phyloP scores from a whole-genome alignment of 2,888 invertebrate genomes.

The Acleris emargana region DNA sequence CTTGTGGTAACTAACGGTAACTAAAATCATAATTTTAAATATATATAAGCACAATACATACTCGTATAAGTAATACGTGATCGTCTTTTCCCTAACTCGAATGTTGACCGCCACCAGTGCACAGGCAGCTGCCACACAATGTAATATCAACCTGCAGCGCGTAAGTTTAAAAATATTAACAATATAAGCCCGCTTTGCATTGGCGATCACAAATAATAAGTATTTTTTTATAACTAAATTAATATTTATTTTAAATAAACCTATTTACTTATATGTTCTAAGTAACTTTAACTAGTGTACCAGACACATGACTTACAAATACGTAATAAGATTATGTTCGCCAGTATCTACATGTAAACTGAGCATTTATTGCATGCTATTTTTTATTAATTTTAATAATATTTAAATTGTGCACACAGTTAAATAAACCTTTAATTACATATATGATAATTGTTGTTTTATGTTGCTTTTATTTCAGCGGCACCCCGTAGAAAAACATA shows the following conservation, averaged over 20 bases:
- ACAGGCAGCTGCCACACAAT: too few relatives aligned
- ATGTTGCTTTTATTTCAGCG: background rate
- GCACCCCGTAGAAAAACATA: background rate
- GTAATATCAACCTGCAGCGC: too few relatives aligned
- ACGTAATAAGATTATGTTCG: constrained; percentile 23
- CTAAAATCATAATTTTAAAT: too few relatives aligned
- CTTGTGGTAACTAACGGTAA: too few relatives aligned
- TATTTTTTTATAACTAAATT: background rate
- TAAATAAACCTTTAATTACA: background rate
- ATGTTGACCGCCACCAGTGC: too few relatives aligned
- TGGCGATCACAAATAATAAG: too few relatives aligned
- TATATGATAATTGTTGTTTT: background rate
- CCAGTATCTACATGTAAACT: constrained; percentile 28
- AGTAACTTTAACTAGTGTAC: constrained; percentile 27
- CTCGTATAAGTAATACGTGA: too few relatives aligned
- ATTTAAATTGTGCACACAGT: constrained; percentile 16
- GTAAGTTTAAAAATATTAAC: too few relatives aligned
- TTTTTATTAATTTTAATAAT: constrained; percentile 10
- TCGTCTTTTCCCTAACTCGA: too few relatives aligned
- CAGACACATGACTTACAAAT: constrained; percentile 34
- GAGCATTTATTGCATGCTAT: constrained; percentile 22
- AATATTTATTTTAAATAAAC: constrained; percentile 1
- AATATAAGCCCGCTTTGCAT: too few relatives aligned
- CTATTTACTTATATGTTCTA: constrained; percentile 17
- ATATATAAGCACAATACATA: too few relatives aligned